These are phyloP conservation scores for Anthoscopus minutus DNA, from an alignment of 2,113 vertebrate genomes.

Conservation along the genomic window DNA sequence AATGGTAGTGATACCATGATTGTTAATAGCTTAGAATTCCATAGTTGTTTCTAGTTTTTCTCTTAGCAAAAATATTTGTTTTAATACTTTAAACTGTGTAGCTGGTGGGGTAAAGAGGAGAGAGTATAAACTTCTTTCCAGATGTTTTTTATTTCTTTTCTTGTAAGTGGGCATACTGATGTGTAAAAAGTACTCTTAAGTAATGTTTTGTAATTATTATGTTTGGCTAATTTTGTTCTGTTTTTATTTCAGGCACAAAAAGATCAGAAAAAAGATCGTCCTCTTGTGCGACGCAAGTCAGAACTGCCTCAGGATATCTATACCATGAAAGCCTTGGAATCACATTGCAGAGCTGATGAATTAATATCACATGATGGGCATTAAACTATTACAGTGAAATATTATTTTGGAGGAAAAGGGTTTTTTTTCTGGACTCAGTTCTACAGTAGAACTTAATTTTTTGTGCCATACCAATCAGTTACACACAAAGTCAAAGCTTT, in stretches of 20 bases:
- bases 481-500: conserved; percentile 69
- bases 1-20: background rate
- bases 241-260: conserved; percentile 79
- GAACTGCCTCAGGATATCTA: conserved; percentile 96
- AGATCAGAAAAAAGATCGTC: conserved; percentile 87
- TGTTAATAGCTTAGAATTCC: background rate
- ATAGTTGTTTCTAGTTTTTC: background rate
- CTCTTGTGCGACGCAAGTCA: conserved; percentile 90
- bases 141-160: background rate
- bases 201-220: background rate
- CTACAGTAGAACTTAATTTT: conserved; percentile 69
- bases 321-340: conserved; percentile 93
- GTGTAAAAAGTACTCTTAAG: background rate
- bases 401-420: conserved; percentile 54
- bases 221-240: background rate
- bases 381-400: conserved; percentile 73
- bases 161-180: background rate
- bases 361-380: conserved; percentile 89
- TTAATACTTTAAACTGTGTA: background rate
- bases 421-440: conserved; percentile 61
- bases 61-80: background rate
- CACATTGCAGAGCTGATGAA: conserved; percentile 89
- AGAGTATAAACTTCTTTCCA: background rate
- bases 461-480: conserved; percentile 80
- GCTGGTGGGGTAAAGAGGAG: background rate